Base-by-base conservation (phyloP, 30 jellyfish, hydroid and myxozoan genomes). In the Catostylus mosaicus region DNA sequence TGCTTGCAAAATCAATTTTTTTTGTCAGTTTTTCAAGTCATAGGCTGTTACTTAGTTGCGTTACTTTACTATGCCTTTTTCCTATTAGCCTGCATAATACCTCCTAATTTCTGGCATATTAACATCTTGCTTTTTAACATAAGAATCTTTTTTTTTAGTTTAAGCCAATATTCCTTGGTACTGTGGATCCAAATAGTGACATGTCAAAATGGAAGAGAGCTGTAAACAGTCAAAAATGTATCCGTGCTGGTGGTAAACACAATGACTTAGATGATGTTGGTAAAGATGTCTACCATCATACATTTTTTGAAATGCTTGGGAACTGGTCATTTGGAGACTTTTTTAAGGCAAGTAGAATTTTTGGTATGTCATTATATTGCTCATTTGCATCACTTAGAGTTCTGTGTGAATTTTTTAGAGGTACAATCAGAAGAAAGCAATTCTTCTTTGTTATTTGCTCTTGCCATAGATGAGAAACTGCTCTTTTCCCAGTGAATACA, bases 221-320 rank as follows among this genome's bases (percentile, higher is more conserved):
- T 23, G 97, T 86, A 23, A 96, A 96, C 73, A 85, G 97, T 45
- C 99, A 96, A 85, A 96, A 96, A 70, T 96, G 99, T 59, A 96
- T 96, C 52, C 96, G 99, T 62, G 99, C 99, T 85, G 99, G 99
- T 37, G 99, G 99, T 20, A 96, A 96, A 82, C 99, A 96, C 80
- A 96, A 96, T 96, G 99, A 96, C 66, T 50, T 96, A 24, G 99
- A 96, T 73, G 99, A 96, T 90, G 99, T 96, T 82, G 99, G 99
- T n/a, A 96, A 96, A 90, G 99, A 96, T 87, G 99, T 96, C 18
- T 96, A 96, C 75, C 99, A 96, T 87, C 99, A 96, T 54, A 96
- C 99, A 20, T 96, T 96, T 82, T 96, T 96, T 90, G 99, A 96
- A 82, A 96, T 96, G 99, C 92, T 96, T 48, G 99, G 99, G 23